Conservation (phyloP, 2,888 invertebrate genomes). For the Napeogenes sylphis region DNA sequence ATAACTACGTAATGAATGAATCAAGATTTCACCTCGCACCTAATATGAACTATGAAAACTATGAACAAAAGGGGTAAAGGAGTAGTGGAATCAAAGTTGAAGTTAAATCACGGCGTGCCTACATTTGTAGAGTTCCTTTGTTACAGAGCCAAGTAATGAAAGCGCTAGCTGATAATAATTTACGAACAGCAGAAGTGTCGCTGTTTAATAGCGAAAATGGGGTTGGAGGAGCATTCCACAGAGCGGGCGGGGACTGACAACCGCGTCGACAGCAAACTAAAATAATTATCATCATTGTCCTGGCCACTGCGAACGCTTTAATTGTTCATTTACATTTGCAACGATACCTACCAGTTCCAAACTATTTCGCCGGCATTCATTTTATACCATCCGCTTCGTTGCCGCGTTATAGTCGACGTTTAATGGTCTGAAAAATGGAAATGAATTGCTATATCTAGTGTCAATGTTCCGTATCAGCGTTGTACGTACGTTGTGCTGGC, state of each 20-base stretch:
- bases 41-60: conserved; percentile 68
- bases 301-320: conserved; percentile 73
- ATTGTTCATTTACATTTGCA: conserved; percentile 78
- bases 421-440: conserved; percentile 76
- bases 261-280: conserved; percentile 74
- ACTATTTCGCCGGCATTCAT: conserved; percentile 73
- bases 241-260: conserved; percentile 61
- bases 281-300: conserved; percentile 78
- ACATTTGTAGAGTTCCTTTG: conserved; percentile 72
- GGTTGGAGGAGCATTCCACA: conserved; percentile 70
- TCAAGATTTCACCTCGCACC: conserved; percentile 74
- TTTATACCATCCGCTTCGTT: conserved; percentile 65
- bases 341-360: conserved; percentile 75
- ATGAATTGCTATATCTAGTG: conserved; percentile 69
- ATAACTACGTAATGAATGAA: conserved; percentile 73
- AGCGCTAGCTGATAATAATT: conserved; percentile 76
- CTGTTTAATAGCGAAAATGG: conserved; percentile 67
- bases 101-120: conserved; percentile 66
- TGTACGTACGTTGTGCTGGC: conserved; percentile 27
- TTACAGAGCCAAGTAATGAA: conserved; percentile 72
- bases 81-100: conserved; percentile 63
- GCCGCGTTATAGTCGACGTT: conserved; percentile 69
- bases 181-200: conserved; percentile 77
- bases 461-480: conserved; percentile 52
- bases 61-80: conserved; percentile 65